Conservation (phyloP, 2,113 vertebrate genomes). For the Pycnonotus jocosus region DNA sequence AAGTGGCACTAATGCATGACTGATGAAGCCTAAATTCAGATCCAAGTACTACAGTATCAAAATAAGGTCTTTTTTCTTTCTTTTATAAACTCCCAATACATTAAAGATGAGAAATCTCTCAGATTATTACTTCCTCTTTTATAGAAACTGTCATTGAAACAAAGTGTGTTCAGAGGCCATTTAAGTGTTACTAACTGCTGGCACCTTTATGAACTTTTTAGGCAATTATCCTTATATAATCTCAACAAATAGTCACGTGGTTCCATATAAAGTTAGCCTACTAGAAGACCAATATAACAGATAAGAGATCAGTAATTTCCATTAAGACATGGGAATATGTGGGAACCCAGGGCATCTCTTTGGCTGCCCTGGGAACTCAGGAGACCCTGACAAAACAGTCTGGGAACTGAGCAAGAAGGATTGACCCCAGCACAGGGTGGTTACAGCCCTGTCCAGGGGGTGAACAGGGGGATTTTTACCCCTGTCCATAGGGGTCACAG, state of each 20-base stretch:
- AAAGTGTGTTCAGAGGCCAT: neutral
- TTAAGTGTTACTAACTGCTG: neutral
- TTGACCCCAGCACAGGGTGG: too few relatives aligned
- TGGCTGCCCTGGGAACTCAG: too few relatives aligned
- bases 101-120: neutral
- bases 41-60: neutral
- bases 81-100: neutral
- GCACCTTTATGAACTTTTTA: neutral
- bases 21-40: neutral
- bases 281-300: neutral
- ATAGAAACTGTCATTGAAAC: neutral
- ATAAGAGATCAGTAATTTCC: neutral
- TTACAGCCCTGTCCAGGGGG: too few relatives aligned
- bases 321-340: neutral
- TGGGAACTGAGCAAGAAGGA: too few relatives aligned
- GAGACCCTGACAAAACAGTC: too few relatives aligned
- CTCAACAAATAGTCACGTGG: neutral
- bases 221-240: neutral
- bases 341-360: too few relatives aligned
- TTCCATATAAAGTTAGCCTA: neutral
- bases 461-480: too few relatives aligned
- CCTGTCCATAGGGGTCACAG: too few relatives aligned
- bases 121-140: neutral
- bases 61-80: neutral
- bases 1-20: neutral